Percentiles rank a stretch among this genome's conserved stretches.
Conservation (phyloP, 2,113 vertebrate genomes). For the Vicugna pacos region DNA sequence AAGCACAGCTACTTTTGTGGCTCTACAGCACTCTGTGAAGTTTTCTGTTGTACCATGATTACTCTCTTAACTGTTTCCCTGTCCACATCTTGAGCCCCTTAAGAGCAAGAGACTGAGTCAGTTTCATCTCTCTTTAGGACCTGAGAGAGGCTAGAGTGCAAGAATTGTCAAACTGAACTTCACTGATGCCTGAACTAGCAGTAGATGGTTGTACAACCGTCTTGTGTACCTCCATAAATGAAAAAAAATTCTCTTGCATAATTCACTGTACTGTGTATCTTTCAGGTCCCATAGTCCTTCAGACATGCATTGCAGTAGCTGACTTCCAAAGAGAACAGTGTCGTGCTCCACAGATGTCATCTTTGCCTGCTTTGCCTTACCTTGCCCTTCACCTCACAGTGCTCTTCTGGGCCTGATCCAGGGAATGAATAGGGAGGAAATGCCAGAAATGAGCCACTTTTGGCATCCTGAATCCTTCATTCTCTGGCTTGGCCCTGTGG, state of each 20-base stretch:
- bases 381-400: slow-evolving; percentile 64
- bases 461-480: slow-evolving; percentile 58
- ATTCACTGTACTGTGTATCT: not conserved
- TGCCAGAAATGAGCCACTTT: slow-evolving; percentile 62
- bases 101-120: not conserved
- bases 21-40: not conserved
- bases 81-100: not conserved
- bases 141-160: not conserved
- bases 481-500: slow-evolving; percentile 45
- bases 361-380: slow-evolving; percentile 45
- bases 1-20: not conserved
- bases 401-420: not conserved
- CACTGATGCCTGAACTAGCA: not conserved
- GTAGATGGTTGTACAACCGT: slow-evolving; percentile 4
- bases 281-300: not conserved
- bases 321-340: not conserved
- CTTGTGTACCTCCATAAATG: not conserved
- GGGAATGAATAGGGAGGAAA: slow-evolving; percentile 44
- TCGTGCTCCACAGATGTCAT: not conserved
- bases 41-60: not conserved
- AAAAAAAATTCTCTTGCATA: not conserved
- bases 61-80: not conserved
- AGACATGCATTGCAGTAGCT: not conserved
- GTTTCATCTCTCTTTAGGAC: not conserved
- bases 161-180: slow-evolving; percentile 20